Evolutionary conservation across 2,113 vertebrate genomes (phyloP), one percentile per base, ranked within the genome.

Genomic region (Sorex araneus): DNA sequence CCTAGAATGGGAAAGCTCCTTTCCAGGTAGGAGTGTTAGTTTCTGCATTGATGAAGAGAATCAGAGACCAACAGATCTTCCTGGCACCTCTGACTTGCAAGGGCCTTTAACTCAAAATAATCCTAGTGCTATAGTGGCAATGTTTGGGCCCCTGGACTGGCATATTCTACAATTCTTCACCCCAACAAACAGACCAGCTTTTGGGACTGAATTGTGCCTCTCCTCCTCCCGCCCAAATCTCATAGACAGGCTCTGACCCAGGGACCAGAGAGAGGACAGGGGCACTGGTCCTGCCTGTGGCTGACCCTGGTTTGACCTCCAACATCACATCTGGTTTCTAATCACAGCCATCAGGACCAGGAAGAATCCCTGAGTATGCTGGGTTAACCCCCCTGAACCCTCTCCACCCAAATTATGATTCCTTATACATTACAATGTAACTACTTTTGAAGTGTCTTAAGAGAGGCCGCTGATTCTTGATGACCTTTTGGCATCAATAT

Each of bases 101-200:
- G 60, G n/a, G 50, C 73, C 73, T 70, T 77, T 84, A 89, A 15
- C 40, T 84, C 80, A 28, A 66, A 79, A 66, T 25, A 64, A 43
- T 73, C 50, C 73, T 78, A 27, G 28, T 3, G 32, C 43, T 80
- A 28, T 50, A 40, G 32, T 71, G 27, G 11, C 27, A 18, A 18
- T 54, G 6, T 64, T 4, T 8, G 73, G 54, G 13, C 54, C 54
- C 13, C 54, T 54, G 12, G 12, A 54, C 54, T 32, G 67, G 11
- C 40, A 54, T 8, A 16, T 21, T 54, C 50, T 50, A 8, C 11
- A n/a, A 34, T 11, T 73, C 21, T 34, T 79, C 28, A 73, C 7
- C 32, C 78, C 40, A 64, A 43, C 28, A 40, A 84, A 27, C 45
- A 85, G 80, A 74, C 5, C 36, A 78, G 40, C 28, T 60, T 15